Evolutionary conservation across 1,140 invertebrate species (phyloP).

Genomic region (Vollenhovia emeryi): DNA sequence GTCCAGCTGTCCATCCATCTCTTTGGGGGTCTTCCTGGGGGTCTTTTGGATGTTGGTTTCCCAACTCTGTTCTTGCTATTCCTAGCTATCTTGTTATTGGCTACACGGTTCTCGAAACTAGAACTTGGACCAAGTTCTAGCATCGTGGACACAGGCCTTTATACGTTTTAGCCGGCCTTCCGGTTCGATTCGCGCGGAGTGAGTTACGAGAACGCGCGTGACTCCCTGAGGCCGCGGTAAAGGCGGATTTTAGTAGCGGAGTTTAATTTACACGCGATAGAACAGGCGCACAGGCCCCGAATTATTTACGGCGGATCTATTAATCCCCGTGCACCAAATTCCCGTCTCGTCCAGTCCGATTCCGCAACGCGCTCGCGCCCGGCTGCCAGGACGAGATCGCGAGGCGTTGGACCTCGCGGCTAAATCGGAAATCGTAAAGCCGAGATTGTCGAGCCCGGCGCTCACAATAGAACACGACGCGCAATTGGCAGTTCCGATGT

Average conservation of each 20-base stretch:
- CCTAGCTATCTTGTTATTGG: too few relatives aligned
- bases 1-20: too few relatives aligned
- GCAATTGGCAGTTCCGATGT: conserved; percentile 44
- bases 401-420: conserved; percentile 24
- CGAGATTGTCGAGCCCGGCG: conserved; percentile 47
- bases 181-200: not conserved
- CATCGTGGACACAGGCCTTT: too few relatives aligned
- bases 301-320: conserved; percentile 45
- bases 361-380: not conserved
- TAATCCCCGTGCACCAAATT: conserved; percentile 10
- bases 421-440: conserved; percentile 49
- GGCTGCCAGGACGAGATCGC: conserved; percentile 35
- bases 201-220: not conserved
- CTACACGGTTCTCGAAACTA: too few relatives aligned
- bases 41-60: too few relatives aligned
- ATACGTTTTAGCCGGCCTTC: too few relatives aligned
- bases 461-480: conserved; percentile 42
- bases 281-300: not conserved
- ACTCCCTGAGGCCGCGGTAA: not conserved
- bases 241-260: not conserved
- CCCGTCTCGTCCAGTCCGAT: not conserved
- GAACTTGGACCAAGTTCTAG: too few relatives aligned
- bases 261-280: not conserved
- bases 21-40: too few relatives aligned
- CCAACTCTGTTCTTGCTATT: too few relatives aligned